phyloP scores from a whole-genome alignment of 2,797 vertebrate species.

The Urophycis tenuis region DNA sequence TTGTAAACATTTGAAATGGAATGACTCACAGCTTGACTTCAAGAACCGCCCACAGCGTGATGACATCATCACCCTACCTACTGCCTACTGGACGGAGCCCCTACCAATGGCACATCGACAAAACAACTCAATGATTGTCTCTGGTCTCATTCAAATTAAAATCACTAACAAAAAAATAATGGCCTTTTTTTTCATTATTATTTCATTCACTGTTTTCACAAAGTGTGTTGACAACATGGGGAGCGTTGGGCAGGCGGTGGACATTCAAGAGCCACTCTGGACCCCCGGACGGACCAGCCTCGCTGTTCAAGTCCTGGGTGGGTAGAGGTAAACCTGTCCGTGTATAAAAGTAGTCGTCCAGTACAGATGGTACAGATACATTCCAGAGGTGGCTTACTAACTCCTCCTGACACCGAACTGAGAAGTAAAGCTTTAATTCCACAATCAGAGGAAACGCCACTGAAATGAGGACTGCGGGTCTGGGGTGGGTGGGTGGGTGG shows the following conservation, averaged over 20 bases:
- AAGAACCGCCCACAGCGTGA: background rate
- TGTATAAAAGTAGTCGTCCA: slow-evolving; percentile 17
- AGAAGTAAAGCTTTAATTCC: slow-evolving; percentile 69
- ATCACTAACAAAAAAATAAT: slow-evolving; percentile 57
- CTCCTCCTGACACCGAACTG: slow-evolving; percentile 52
- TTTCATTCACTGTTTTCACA: background rate
- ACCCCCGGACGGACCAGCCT: too few species aligned
- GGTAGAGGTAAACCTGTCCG: background rate
- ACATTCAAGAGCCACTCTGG: background rate
- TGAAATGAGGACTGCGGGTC: slow-evolving; percentile 58
- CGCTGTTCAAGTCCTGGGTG: too few species aligned
- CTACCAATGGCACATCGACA: slow-evolving; percentile 58
- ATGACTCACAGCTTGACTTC: slow-evolving; percentile 14
- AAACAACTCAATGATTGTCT: slow-evolving; percentile 73
- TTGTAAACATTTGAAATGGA: slow-evolving; percentile 67
- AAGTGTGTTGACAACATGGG: background rate
- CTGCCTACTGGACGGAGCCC: slow-evolving; percentile 38
- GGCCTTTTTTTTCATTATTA: slow-evolving; percentile 21
- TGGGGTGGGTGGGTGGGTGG: slow-evolving; percentile 35
- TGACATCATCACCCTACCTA: slow-evolving; percentile 16
- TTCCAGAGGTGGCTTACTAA: slow-evolving; percentile 62
- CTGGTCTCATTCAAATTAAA: slow-evolving; percentile 54
- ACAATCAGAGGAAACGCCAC: slow-evolving; percentile 61
- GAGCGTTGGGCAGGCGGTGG: too few species aligned
- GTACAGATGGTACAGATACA: slow-evolving; percentile 56